These are phyloP conservation scores for Silurus glanis DNA, from an alignment of 2,113 vertebrate species.

Conservation along the genomic window DNA sequence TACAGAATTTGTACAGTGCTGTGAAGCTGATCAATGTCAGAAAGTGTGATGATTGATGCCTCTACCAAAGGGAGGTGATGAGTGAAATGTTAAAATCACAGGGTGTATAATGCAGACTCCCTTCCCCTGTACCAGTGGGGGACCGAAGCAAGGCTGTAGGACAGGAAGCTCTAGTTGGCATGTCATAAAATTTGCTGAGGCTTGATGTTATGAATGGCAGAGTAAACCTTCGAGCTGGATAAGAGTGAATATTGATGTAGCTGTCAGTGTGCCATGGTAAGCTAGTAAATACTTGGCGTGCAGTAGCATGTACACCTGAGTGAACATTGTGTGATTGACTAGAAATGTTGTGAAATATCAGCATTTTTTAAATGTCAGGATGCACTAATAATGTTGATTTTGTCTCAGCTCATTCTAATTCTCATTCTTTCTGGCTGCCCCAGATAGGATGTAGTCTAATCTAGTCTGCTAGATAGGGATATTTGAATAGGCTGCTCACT, in stretches of 20 bases:
- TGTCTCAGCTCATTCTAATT: neutral
- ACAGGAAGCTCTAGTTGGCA: neutral
- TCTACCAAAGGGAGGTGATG: conserved; percentile 31
- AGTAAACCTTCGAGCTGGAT: neutral
- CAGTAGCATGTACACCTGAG: neutral
- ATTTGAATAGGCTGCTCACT: neutral
- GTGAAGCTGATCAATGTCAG: neutral
- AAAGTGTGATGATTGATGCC: neutral
- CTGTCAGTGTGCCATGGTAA: neutral
- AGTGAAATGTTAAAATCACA: conserved; percentile 21
- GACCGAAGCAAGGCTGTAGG: neutral
- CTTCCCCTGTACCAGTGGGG: neutral
- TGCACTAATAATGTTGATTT: neutral
- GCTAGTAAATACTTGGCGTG: neutral
- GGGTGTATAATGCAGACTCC: neutral
- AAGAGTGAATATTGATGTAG: neutral
- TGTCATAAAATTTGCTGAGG: neutral
- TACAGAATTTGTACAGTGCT: conserved; percentile 1
- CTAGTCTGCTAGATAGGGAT: neutral
- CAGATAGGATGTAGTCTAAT: neutral
- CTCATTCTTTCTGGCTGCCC: neutral
- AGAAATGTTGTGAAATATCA: neutral
- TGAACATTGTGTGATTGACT: conserved; percentile 4
- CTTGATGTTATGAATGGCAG: conserved; percentile 1
- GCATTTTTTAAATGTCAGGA: neutral